Conservation (phyloP, 2,888 invertebrate species). For the Melinopterus prodromus region DNA sequence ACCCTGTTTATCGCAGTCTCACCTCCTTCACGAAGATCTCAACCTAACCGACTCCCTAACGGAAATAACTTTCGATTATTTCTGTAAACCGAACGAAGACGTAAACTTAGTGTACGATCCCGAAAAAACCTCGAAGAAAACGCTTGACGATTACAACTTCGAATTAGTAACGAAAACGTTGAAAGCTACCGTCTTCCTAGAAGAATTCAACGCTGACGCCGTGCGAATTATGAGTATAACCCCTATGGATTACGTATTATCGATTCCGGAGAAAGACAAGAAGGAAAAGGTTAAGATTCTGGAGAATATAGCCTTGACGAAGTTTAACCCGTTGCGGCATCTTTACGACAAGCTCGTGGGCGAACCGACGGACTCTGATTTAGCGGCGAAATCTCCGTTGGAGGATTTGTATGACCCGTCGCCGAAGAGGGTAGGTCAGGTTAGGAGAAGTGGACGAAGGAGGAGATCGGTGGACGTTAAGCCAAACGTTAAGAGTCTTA, state of each 20-base stretch:
- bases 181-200: constrained; percentile 48
- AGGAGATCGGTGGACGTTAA: constrained; percentile 28
- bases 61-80: constrained; percentile 35
- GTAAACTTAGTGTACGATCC: constrained; percentile 39
- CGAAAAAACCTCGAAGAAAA: constrained; percentile 31
- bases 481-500: neutral
- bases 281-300: constrained; percentile 35
- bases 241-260: constrained; percentile 43
- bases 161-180: constrained; percentile 43
- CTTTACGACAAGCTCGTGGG: constrained; percentile 27
- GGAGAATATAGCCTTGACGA: constrained; percentile 25
- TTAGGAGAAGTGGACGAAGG: constrained; percentile 14
- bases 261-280: constrained; percentile 22
- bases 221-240: constrained; percentile 46
- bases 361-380: neutral
- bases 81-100: constrained; percentile 36
- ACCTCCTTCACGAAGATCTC: constrained; percentile 26
- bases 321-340: constrained; percentile 23
- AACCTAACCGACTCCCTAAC: constrained; percentile 33
- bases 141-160: constrained; percentile 44
- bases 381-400: constrained; percentile 29
- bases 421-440: constrained; percentile 1
- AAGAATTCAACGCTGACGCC: constrained; percentile 46
- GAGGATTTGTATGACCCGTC: constrained; percentile 34
- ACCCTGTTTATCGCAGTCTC: neutral